A percentile compares a stretch with the other conserved stretches of the same genome.
phyloP scores from a whole-genome alignment of 2,113 vertebrate species.

The Asarcornis scutulata region DNA sequence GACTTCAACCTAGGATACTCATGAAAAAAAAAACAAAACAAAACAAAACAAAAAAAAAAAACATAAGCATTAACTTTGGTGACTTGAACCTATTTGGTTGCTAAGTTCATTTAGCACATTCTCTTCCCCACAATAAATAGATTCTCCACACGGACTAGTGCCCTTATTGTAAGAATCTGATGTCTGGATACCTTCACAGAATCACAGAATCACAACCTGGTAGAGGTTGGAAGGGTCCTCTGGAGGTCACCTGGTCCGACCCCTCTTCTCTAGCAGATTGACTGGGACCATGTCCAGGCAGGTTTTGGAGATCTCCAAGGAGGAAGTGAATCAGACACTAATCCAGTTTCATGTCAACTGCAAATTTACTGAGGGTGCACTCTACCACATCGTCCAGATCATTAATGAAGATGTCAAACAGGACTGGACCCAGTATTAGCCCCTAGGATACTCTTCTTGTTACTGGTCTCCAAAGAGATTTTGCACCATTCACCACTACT shows the following conservation, averaged over 20 bases:
- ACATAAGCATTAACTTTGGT: background rate
- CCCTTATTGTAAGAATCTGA: background rate
- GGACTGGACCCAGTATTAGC: background rate
- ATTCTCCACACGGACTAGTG: background rate
- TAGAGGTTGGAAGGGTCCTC: background rate
- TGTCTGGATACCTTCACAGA: background rate
- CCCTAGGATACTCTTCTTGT: background rate
- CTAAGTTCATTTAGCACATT: background rate
- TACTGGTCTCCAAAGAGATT: background rate
- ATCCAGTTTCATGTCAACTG: background rate
- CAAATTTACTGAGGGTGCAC: background rate
- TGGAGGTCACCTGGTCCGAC: background rate
- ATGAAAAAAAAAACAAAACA: background rate
- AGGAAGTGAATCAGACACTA: background rate
- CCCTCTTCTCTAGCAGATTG: background rate
- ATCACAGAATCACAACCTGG: background rate
- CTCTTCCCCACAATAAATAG: background rate
- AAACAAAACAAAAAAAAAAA: no score
- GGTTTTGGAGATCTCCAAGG: background rate
- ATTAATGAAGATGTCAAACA: background rate
- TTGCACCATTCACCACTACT: background rate
- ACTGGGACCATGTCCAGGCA: background rate
- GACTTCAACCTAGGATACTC: background rate
- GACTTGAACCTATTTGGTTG: background rate
- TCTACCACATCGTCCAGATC: background rate